These are phyloP conservation scores for Ceyx margarethae DNA, from an alignment of 2,113 vertebrate species.

Conservation along the genomic window DNA sequence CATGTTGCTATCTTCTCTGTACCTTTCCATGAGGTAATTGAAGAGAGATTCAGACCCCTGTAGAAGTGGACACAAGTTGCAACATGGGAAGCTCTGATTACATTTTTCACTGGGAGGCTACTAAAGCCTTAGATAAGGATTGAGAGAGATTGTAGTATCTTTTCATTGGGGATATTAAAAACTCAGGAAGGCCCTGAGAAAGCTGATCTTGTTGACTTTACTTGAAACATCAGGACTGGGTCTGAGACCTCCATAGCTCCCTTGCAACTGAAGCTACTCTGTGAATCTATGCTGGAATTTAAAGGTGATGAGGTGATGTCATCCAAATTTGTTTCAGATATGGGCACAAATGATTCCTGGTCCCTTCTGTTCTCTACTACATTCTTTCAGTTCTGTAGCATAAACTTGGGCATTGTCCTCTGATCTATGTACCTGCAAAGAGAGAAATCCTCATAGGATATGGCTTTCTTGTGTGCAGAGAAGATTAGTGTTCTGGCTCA, in stretches of 20 bases:
- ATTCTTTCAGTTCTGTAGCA: neutral
- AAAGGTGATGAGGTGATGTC: neutral
- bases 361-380: neutral
- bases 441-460: neutral
- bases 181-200: neutral
- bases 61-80: neutral
- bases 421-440: neutral
- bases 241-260: neutral
- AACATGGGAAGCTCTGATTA: neutral
- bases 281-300: neutral
- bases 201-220: neutral
- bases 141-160: neutral
- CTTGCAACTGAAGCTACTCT: neutral
- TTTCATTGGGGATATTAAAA: neutral
- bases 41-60: neutral
- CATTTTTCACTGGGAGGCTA: neutral
- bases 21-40: too few species aligned
- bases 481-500: neutral
- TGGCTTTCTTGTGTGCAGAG: neutral
- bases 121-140: neutral
- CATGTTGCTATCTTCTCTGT: neutral
- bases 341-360: neutral
- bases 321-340: neutral
- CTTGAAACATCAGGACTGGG: neutral
- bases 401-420: neutral